Percentiles rank a stretch among this genome's conserved stretches.
Conservation (phyloP, 2,113 vertebrate species). For the Megalops atlanticus region DNA sequence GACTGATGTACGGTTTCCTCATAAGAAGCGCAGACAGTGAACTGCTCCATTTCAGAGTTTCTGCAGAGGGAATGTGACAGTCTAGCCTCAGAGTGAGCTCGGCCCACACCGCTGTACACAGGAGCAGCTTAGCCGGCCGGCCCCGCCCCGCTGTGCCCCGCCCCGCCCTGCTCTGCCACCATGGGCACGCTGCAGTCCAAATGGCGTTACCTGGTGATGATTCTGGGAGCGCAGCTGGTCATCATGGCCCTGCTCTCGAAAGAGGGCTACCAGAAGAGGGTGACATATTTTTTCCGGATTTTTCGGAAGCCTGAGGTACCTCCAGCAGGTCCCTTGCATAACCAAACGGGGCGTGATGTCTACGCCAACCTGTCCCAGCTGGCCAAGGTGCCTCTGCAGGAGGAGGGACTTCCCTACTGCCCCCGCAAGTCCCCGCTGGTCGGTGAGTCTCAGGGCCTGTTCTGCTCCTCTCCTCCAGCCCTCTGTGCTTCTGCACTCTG, state of each 20-base stretch:
- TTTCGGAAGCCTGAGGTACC: constrained; percentile 65
- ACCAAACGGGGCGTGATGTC: constrained; percentile 61
- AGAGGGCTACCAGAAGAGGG: constrained; percentile 69
- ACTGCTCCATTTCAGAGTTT: too few relatives aligned
- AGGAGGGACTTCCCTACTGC: constrained; percentile 67
- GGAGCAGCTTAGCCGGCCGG: too few relatives aligned
- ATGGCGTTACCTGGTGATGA: constrained; percentile 72
- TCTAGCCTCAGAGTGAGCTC: too few relatives aligned
- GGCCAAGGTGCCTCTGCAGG: constrained; percentile 30
- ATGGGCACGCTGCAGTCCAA: constrained; percentile 67
- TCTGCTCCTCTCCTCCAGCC: not conserved
- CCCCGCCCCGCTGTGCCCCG: too few relatives aligned
- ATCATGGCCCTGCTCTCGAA: constrained; percentile 74
- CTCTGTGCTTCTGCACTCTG: too few relatives aligned
- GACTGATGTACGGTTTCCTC: too few relatives aligned
- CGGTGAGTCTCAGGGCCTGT: constrained; percentile 58
- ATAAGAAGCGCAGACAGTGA: too few relatives aligned
- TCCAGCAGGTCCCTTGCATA: constrained; percentile 32
- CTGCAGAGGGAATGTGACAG: too few relatives aligned
- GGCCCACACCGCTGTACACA: too few relatives aligned
- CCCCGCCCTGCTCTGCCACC: constrained; percentile 9
- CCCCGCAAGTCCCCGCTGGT: constrained; percentile 68
- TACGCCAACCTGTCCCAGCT: constrained; percentile 73
- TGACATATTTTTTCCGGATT: constrained; percentile 73
- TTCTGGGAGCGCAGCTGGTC: constrained; percentile 76